Conservation (phyloP, 2,113 vertebrate genomes). For the Myrmecobius fasciatus region DNA sequence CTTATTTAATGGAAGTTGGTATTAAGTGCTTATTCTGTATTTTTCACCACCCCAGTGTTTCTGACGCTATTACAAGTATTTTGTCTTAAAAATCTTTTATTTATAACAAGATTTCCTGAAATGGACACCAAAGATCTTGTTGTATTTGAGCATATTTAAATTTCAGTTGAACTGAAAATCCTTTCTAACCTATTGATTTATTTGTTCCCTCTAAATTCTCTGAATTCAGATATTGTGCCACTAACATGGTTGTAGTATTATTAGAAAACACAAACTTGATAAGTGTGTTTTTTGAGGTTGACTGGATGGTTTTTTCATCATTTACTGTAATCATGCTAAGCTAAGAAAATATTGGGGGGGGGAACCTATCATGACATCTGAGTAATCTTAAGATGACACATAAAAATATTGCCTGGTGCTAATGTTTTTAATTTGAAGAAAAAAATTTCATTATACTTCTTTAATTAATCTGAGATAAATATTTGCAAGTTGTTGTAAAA, state of each 20-base stretch:
- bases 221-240: not conserved
- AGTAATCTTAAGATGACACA: constrained; percentile 18
- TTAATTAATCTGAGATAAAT: constrained; percentile 10
- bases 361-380: not conserved
- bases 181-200: not conserved
- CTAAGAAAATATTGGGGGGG: not conserved
- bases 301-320: not conserved
- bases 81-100: not conserved
- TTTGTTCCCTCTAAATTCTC: not conserved
- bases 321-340: not conserved
- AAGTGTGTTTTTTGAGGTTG: not conserved
- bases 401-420: not conserved
- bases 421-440: constrained; percentile 21
- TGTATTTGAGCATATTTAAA: not conserved
- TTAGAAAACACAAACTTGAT: not conserved
- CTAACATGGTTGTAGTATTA: constrained; percentile 47
- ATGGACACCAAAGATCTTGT: not conserved
- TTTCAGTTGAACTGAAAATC: not conserved
- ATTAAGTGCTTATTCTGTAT: not conserved
- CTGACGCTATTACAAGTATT: not conserved
- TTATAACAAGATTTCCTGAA: not conserved
- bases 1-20: not conserved
- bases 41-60: not conserved
- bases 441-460: constrained; percentile 1
- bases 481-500: constrained; percentile 2